Base-by-base conservation (phyloP, 2,797 vertebrate species). In the Rhincodon typus region DNA sequence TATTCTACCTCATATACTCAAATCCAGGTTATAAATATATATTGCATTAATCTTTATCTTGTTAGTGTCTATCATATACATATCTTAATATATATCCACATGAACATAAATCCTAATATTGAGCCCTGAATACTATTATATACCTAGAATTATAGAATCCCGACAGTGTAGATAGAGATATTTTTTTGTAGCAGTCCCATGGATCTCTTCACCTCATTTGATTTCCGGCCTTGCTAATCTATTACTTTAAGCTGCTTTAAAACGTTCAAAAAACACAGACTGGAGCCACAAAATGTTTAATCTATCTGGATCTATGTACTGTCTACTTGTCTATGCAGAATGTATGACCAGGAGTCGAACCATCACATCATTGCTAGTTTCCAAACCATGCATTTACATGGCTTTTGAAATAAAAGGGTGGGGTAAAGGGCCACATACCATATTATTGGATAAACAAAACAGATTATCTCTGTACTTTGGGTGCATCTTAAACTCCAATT, bases 371-470 rank as follows among this genome's bases (percentile, higher is more conserved):
- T 93, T 93, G 34, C 69, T 93, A 42, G n/a, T 67, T 93, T 67
- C 21, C 21, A 93, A 93, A 67, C 62, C n/a, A 42, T 93, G 90
- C n/a, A 69, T 69, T 93, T 93, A 67, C 62, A 67, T 42, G n/a
- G 62, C 21, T 90, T 62, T 25, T 93, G 66, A 93, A 93, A 69
- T 93, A 69, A 69, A 93, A 42, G 90, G 66, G 90, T 93, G 90
- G 90, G 21, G 62, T 67, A 69, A 69, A 4, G n/a, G n/a, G 25
- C 38, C 90, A 69, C 62, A 69, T 93, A 93, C 66, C 90, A 69
- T 42, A 93, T 42, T n/a, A 93, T 7, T 42, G 38, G n/a, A 69
- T 93, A 67, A 93, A 93, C 90, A 93, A 93, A 93, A 93, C 90
- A 21, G 8, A 19, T 17, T 69, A 3, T 67, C 23, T 38, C 90